A percentile compares a stretch with the other conserved stretches of the same genome.
These are phyloP conservation scores for Xiphorhynchus elegans DNA, from an alignment of 2,113 vertebrate genomes.

Conservation along the genomic window DNA sequence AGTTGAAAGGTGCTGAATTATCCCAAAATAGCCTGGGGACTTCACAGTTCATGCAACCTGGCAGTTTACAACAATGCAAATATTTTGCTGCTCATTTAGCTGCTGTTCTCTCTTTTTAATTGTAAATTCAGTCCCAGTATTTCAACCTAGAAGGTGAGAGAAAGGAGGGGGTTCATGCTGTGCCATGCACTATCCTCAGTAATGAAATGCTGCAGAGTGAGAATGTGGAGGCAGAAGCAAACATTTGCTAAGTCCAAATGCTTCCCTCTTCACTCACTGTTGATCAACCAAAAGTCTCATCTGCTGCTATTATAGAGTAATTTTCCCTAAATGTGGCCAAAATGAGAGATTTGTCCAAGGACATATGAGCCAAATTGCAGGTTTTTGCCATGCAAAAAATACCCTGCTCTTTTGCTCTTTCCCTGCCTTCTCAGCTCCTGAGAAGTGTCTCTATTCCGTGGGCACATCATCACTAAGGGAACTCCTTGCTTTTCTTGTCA, in stretches of 20 bases:
- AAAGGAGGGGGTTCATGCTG: background rate
- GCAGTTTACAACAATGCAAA: slow-evolving; percentile 63
- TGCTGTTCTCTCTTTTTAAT: slow-evolving; percentile 51
- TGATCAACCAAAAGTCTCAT: background rate
- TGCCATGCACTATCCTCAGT: background rate
- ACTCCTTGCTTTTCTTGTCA: slow-evolving; percentile 48
- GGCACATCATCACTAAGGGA: slow-evolving; percentile 31
- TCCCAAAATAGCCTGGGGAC: slow-evolving; percentile 47
- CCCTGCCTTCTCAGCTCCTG: background rate
- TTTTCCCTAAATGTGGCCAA: background rate
- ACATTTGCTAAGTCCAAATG: background rate
- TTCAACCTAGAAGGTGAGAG: slow-evolving; percentile 9
- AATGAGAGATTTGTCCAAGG: slow-evolving; percentile 2
- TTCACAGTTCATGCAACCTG: slow-evolving; percentile 55
- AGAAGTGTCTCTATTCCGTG: background rate
- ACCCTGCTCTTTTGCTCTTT: background rate
- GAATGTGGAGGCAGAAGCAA: background rate
- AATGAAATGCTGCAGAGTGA: background rate
- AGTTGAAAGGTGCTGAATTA: slow-evolving; percentile 72
- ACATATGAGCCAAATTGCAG: background rate
- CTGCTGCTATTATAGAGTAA: background rate
- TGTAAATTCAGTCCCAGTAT: slow-evolving; percentile 16
- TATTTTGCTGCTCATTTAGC: slow-evolving; percentile 59
- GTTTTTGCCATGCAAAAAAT: background rate
- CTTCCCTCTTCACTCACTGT: background rate